Evolutionary conservation across 2,113 vertebrate species (phyloP), one percentile per base, ranked within the genome.

Genomic region (Columba livia): DNA sequence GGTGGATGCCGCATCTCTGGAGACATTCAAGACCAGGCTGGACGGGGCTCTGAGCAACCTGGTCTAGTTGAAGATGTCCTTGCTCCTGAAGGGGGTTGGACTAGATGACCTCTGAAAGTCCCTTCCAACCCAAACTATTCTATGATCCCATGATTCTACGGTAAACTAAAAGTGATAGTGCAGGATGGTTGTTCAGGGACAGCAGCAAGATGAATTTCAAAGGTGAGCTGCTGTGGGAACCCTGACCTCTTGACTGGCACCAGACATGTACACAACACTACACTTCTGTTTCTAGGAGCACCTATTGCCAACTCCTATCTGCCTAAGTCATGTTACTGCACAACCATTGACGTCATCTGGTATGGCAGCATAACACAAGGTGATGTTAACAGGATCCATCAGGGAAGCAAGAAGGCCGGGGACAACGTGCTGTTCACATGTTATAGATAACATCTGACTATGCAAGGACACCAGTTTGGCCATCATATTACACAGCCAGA

Each of bases 131-230:
- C 44, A 47, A 47, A 47, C 44, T 47, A 47, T 19, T 47, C 44
- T 47, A 47, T 47, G 44, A 47, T 19, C 44, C 44, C 44, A 47
- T 19, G 17, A 47, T 47, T 47, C 44, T 2, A 2, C 25, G 23
- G 12, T 58, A 67, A 75, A 64, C 51, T 31, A 74, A 42, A 89
- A 79, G 24, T 40, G 24, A 40, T 0, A 0, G 12, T 57, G 31
- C 2, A 2, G 23, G 50, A 25, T 25, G 23, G 28, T 56, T 0
- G 0, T 51, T 69, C 34, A 56, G 10, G 38, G 24, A 38, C 21
- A 90, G 28, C 11, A 31, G 31, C 18, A 84, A 47, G 50, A 53
- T 11, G 11, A 31, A 51, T 40, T 79, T 79, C 50, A 86, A 38
- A 89, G 65, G 50, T 51, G 70, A 65, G 15, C 11, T 88, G 31